Base-by-base conservation (phyloP, 92 coral and sea anemone species). In the Palythoa caribaeorum region DNA sequence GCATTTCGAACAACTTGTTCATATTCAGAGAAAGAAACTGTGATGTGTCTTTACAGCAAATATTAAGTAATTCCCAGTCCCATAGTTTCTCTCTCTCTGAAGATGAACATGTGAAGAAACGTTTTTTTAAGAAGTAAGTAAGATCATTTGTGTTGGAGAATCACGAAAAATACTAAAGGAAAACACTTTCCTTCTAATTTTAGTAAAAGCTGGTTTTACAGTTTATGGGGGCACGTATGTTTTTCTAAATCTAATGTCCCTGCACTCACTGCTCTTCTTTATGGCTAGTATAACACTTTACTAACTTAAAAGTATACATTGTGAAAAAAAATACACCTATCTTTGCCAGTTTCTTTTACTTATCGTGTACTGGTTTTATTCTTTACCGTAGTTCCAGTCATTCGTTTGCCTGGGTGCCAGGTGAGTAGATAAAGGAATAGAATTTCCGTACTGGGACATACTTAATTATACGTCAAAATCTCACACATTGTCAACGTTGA, bases 401-500 rank as follows among this genome's bases (percentile, higher is more conserved):
- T 94, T 97, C 78, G 95, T 97, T 73, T 97, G 99, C 88, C 94
- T 97, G 65, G 99, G 99, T 55, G 98, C 94, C 9, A 93, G 99
- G 96, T 94, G 84, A 84, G 90, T 77, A 13, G 20, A 54, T 70
- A 0, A 36, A 35, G 21, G 70, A 28, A 28, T 28, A 28, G 28
- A 28, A 28, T 28, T 28, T 28, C 28, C 28, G 28, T 28, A 28
- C 28, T 28, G 28, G 28, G 28, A 28, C 28, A 28, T 53, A 53
- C 60, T 53, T 53, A 53, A 28, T 28, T 28, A 28, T 28, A 28
- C 28, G 28, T 28, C 28, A 28, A 28, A 28, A 28, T 28, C 28
- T 28, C 28, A 28, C 28, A 28, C 28, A 28, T 28, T 28, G 28
- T 28, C 28, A 28, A 28, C 28, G 28, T 28, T 28, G 28, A 28